Evolutionary conservation across 30 jellyfish, hydroid and myxozoan genomes (phyloP).

Genomic region (Mastigias papua): DNA sequence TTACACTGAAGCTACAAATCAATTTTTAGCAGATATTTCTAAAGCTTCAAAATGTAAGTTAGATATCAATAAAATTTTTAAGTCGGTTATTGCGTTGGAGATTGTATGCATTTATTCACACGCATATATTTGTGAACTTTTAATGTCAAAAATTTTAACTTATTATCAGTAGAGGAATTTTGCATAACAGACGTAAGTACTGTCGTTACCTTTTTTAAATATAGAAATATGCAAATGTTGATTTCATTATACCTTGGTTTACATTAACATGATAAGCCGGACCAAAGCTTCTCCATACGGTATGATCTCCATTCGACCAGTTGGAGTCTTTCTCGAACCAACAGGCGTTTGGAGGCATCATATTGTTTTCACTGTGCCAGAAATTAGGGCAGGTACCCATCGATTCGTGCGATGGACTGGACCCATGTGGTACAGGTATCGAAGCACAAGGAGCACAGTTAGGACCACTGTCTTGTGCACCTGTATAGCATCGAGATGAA

Average conservation of each 20-base stretch:
- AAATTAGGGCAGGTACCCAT: neutral
- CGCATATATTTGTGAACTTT: too few relatives aligned
- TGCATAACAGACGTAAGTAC: too few relatives aligned
- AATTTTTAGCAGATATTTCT: too few relatives aligned
- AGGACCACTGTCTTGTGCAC: neutral
- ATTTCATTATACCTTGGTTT: conserved; percentile 57
- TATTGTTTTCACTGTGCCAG: conserved; percentile 1
- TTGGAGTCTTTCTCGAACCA: conserved; percentile 38
- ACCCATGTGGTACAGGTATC: neutral
- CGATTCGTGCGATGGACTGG: neutral
- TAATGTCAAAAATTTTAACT: too few relatives aligned
- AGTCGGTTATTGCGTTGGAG: too few relatives aligned
- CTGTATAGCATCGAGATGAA: conserved; percentile 26
- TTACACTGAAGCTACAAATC: too few relatives aligned
- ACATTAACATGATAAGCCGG: conserved; percentile 19
- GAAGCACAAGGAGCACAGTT: conserved; percentile 6
- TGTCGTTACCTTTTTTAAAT: too few relatives aligned
- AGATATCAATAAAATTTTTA: too few relatives aligned
- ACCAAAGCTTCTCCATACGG: conserved; percentile 24
- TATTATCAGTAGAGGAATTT: too few relatives aligned
- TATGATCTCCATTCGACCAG: conserved; percentile 26
- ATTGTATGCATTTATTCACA: too few relatives aligned
- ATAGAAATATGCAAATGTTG: too few relatives aligned
- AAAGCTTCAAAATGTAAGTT: too few relatives aligned
- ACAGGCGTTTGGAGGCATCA: conserved; percentile 3